Evolutionary conservation across 1,140 invertebrate species (phyloP), one percentile per base, ranked within the genome.

Genomic region (Dendroctonus valens): DNA sequence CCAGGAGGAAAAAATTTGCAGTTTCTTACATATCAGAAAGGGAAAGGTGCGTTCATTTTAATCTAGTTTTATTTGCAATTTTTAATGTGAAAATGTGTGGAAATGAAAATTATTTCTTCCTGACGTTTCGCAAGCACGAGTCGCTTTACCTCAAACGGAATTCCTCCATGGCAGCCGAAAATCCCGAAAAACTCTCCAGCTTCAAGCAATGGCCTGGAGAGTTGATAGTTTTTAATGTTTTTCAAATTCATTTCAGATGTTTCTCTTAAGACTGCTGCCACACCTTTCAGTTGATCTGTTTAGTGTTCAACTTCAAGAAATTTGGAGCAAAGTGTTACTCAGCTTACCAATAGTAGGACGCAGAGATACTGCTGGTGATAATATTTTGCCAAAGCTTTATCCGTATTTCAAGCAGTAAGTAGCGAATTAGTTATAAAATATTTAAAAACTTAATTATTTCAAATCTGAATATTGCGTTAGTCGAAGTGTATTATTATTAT

Each of bases 1-100:
- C 41, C 83, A 85, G 68, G 85, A 88, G 7, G 87, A 88, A 58
- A 83, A 89, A 73, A 80, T 90, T 67, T 75, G 82, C 7, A 83
- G 84, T 71, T 85, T 89, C 81, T 77, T 91, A 68, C 85, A 83
- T 70, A 87, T 90, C 55, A 82, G 89, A 65, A 91, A 91, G 73
- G 89, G 89, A 74, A 87, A 88, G 81, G 88, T 89, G 26, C 26
- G 26, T 26, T 26, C 3, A 26, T 26, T 15, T 46, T 55, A 38
- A 26, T 51, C 50, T 62, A 11, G 12, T 4, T 46, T 11, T 11
- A 46, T 46, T 11, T 46, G 44, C 12, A 46, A 46, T 3, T 26
- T 26, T 26, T 26, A 26, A 26, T 26, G 26, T 26, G 26, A 26
- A 26, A 26, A 1, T 26, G 26, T 26, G 26, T 3, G 26, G 1